Conservation (phyloP, 2,113 vertebrate species). For the Hystrix brachyura region DNA sequence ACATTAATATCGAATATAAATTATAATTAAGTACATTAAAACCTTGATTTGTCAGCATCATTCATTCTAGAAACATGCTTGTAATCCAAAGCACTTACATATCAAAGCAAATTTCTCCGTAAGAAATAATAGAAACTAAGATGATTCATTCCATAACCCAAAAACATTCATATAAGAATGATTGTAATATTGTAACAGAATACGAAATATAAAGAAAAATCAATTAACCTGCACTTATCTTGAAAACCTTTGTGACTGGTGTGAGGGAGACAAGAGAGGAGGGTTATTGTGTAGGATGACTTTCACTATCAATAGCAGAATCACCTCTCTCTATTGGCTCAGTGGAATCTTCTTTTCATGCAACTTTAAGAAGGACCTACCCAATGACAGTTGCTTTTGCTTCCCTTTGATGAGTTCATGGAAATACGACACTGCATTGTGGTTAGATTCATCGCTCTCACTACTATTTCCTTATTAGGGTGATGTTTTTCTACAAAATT, state of each 20-base stretch:
- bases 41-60: not conserved
- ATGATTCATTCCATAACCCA: not conserved
- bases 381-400: not conserved
- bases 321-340: not conserved
- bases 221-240: not conserved
- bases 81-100: not conserved
- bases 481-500: not conserved
- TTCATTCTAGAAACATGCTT: not conserved
- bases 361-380: not conserved
- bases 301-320: not conserved
- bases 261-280: not conserved
- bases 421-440: not conserved
- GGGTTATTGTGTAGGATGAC: not conserved
- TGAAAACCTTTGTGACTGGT: not conserved
- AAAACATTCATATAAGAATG: not conserved
- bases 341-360: not conserved
- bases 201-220: not conserved
- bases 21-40: not conserved
- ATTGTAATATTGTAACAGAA: not conserved
- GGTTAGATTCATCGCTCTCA: not conserved
- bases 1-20: not conserved
- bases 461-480: not conserved
- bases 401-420: not conserved
- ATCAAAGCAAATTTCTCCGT: not conserved
- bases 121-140: not conserved